These are phyloP conservation scores for Drosophila acutilabella DNA, from an alignment of 2,888 invertebrate species.

Conservation along the genomic window DNA sequence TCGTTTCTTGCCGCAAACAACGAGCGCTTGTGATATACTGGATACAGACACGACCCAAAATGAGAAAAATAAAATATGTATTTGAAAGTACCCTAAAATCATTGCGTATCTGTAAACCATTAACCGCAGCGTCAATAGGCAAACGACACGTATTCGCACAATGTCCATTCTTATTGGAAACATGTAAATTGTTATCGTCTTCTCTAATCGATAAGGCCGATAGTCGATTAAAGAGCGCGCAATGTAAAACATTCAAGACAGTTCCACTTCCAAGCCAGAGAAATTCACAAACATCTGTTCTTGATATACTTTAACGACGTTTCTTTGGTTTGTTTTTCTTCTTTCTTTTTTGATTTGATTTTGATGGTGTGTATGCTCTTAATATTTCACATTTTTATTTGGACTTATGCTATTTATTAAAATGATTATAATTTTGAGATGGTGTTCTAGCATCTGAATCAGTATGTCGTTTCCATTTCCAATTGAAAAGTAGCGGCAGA, in stretches of 20 bases:
- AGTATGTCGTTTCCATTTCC: constrained; percentile 25
- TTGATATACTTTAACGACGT: constrained; percentile 35
- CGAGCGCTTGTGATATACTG: too few species aligned
- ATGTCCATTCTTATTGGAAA: background rate
- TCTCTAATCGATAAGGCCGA: background rate
- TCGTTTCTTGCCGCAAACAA: too few species aligned
- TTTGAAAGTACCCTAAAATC: too few species aligned
- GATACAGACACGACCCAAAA: too few species aligned
- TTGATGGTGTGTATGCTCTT: constrained; percentile 52
- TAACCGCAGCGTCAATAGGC: background rate
- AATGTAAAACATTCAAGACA: constrained; percentile 18
- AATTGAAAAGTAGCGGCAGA: constrained; percentile 23
- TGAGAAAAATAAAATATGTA: too few species aligned
- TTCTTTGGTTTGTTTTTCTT: constrained; percentile 47
- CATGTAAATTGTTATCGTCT: background rate
- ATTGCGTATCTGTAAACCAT: too few species aligned
- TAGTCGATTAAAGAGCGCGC: constrained; percentile 5
- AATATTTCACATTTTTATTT: constrained; percentile 78
- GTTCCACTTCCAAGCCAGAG: background rate
- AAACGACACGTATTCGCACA: background rate
- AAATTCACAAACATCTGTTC: constrained; percentile 27
- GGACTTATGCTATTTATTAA: constrained; percentile 68
- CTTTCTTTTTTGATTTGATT: constrained; percentile 33
- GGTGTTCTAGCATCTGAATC: constrained; percentile 28
- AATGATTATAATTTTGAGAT: constrained; percentile 77